Conservation (phyloP, 2,113 vertebrate species). For the Melanocharis versteri region DNA sequence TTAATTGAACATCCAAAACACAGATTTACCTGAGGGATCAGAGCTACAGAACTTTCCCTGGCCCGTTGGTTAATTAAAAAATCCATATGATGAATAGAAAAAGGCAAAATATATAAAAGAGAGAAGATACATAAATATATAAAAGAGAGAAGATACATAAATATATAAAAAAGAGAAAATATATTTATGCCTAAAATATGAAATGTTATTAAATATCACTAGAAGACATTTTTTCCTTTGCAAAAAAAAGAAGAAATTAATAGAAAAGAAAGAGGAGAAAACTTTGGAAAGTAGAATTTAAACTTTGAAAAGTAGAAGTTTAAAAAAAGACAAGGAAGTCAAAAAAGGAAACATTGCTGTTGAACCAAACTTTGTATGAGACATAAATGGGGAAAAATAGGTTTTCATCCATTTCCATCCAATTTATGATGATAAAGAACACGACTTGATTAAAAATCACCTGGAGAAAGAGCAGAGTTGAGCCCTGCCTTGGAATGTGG, state of each 20-base stretch:
- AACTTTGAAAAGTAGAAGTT: neutral
- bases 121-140: neutral
- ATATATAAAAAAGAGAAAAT: neutral
- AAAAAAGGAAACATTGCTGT: neutral
- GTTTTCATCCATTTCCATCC: neutral
- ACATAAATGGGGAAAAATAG: neutral
- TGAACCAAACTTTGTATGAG: neutral
- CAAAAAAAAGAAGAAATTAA: neutral
- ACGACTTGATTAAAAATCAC: neutral
- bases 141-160: neutral
- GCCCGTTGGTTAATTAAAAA: neutral
- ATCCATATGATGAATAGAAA: neutral
- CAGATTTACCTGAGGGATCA: neutral
- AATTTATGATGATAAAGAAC: neutral
- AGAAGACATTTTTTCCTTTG: neutral
- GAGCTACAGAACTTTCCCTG: neutral
- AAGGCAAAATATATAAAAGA: neutral
- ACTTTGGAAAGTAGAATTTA: neutral
- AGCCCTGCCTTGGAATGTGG: neutral
- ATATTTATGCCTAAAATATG: neutral
- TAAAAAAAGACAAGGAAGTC: neutral
- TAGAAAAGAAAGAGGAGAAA: neutral
- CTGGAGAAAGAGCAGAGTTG: neutral
- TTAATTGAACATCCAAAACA: neutral
- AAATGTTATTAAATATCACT: neutral